Percentiles rank a stretch among this genome's conserved stretches.
These are phyloP conservation scores for Danio kyathit DNA, from an alignment of 2,797 vertebrate species.

Conservation along the genomic window DNA sequence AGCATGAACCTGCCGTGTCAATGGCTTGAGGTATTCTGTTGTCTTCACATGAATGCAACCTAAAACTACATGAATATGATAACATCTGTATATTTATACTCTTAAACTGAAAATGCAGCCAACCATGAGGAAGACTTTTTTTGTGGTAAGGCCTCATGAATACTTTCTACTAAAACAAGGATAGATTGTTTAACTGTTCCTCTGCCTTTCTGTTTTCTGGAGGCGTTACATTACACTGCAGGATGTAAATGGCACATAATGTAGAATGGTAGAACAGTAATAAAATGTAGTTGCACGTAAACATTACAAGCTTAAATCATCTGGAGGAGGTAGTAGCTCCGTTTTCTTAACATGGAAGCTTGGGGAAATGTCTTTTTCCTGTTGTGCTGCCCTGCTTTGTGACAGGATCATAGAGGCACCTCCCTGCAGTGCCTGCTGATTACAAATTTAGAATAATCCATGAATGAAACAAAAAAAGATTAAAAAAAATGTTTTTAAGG, in stretches of 20 bases:
- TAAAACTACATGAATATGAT: conserved; percentile 9
- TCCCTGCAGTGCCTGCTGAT: not conserved
- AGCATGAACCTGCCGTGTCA: not conserved
- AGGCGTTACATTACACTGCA: not conserved
- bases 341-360: not conserved
- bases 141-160: not conserved
- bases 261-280: too few species aligned
- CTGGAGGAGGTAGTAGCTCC: not conserved
- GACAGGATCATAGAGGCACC: not conserved
- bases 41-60: not conserved
- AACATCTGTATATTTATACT: not conserved
- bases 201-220: not conserved
- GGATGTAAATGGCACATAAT: not conserved
- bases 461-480: too few species aligned
- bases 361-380: conserved; percentile 29
- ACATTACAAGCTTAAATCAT: not conserved
- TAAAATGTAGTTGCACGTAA: not conserved
- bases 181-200: not conserved
- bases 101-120: not conserved
- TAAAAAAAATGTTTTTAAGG: too few species aligned
- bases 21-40: not conserved
- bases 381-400: conserved; percentile 18
- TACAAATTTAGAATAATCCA: not conserved
- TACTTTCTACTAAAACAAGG: not conserved
- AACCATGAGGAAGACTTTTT: not conserved